These are phyloP conservation scores for Trematocara stigmaticum DNA, from an alignment of 2,113 vertebrate species.

Conservation along the genomic window DNA sequence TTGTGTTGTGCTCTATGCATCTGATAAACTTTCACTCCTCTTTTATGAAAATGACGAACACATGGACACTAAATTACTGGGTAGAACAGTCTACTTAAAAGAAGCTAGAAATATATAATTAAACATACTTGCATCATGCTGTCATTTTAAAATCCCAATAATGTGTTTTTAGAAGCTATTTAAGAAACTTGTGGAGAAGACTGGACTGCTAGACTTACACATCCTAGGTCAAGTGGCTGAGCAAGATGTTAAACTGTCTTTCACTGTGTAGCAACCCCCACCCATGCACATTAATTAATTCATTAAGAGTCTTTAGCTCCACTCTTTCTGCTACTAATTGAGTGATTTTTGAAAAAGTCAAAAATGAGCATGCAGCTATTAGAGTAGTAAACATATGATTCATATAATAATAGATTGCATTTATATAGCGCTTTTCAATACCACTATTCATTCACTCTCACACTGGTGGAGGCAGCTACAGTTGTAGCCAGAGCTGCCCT, in stretches of 20 bases:
- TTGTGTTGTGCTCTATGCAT: background rate
- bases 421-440: too few relatives aligned
- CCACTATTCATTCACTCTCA: too few relatives aligned
- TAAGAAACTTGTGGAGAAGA: background rate
- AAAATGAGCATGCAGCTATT: background rate
- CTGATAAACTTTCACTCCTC: background rate
- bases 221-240: background rate
- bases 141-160: background rate
- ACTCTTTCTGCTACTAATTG: background rate
- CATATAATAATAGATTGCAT: background rate
- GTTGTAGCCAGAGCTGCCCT: too few relatives aligned
- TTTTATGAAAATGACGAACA: background rate
- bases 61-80: slow-evolving; percentile 1
- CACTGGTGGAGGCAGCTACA: too few relatives aligned
- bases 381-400: background rate
- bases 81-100: background rate
- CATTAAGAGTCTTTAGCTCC: background rate
- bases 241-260: background rate
- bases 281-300: background rate
- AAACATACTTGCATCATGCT: background rate
- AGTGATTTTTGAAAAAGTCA: background rate
- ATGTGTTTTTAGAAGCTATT: background rate
- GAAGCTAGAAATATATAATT: background rate
- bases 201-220: background rate
- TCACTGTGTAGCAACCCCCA: background rate